Conservation (phyloP, 2,113 vertebrate genomes). For the Sceloporus undulatus region DNA sequence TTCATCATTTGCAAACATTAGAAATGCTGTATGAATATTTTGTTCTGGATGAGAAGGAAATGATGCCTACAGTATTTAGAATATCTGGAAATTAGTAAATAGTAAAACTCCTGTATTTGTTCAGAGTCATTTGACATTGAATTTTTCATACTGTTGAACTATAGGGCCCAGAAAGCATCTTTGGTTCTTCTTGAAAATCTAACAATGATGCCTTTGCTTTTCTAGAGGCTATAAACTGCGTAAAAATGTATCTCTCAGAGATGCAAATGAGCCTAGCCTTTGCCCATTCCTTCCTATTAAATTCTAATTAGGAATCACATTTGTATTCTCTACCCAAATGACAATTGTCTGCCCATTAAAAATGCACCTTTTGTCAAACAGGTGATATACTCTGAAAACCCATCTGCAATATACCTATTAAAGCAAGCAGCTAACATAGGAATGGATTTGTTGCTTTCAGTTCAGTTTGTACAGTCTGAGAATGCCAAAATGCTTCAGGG, state of each 20-base stretch:
- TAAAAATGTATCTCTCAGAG: constrained; percentile 14
- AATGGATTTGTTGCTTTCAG: constrained; percentile 28
- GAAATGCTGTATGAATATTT: constrained; percentile 69
- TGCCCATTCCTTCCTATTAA: constrained; percentile 59
- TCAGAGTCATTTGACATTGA: constrained; percentile 1
- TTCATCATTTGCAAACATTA: constrained; percentile 66
- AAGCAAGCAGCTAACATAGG: constrained; percentile 26
- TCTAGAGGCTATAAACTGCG: constrained; percentile 28
- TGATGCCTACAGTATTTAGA: constrained; percentile 60
- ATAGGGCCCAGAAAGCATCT: not conserved
- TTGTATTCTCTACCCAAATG: constrained; percentile 69
- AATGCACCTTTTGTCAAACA: constrained; percentile 59
- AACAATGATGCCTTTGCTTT: constrained; percentile 30
- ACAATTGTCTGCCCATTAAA: constrained; percentile 65
- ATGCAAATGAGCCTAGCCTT: constrained; percentile 52
- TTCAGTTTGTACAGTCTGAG: constrained; percentile 45
- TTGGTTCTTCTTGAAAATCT: constrained; percentile 44
- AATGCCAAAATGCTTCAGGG: constrained; percentile 70
- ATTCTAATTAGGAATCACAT: constrained; percentile 58
- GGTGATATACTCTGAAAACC: constrained; percentile 62
- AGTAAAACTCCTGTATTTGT: constrained; percentile 1
- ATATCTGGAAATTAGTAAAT: constrained; percentile 41
- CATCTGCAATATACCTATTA: constrained; percentile 53
- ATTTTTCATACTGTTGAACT: not conserved
- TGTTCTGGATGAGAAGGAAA: constrained; percentile 33